Base-by-base conservation (phyloP, 2,888 invertebrate species). In the Drosophila yooni region DNA sequence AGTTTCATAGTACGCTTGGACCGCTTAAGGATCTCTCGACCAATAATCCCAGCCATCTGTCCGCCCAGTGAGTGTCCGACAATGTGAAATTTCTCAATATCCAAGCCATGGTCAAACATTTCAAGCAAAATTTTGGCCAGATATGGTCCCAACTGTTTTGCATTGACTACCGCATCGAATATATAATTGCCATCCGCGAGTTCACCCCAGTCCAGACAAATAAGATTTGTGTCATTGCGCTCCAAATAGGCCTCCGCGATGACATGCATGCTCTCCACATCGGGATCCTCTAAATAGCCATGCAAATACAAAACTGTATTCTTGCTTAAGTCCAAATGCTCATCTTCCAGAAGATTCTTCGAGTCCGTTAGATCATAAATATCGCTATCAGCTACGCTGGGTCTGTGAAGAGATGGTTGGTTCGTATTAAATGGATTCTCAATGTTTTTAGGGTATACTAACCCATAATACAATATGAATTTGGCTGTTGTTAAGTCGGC, bases 261-360 rank as follows among this genome's bases (percentile, higher is more conserved):
- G 3, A 93, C 92, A 92, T 94, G 94, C 76, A 95, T 93, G 86
- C 95, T 95, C 87, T 95, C 94, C 58, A 94, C 94, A 66, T 94
- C 93, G 1, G 94, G 94, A 43, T 94, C 93, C 84, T 95, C 95
- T 74, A 95, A 93, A 83, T 95, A 95, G 1, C 95, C 95, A 86
- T 95, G 95, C 36, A 95, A 91, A 90, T 95, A 95, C 1, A 95
- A 81, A 3, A 95, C 94, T 0, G 95, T 95, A 18, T 94, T 94
- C 62, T 93, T 94, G 43, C 90, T 93, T 57, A 86, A 74, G 68
- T 94, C 93, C 74, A 92, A 91, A 68, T 91, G 82, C 36, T 84
- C 74, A 70, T 92, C 89, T 18, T 85, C 78, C 27, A 92, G 65
- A 15, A 93, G 67, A 18, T 76, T 81, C 46, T 85, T 69, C 5